These are phyloP conservation scores for Bilobella aurantiaca DNA, from an alignment of 1,140 invertebrate species.

Conservation along the genomic window DNA sequence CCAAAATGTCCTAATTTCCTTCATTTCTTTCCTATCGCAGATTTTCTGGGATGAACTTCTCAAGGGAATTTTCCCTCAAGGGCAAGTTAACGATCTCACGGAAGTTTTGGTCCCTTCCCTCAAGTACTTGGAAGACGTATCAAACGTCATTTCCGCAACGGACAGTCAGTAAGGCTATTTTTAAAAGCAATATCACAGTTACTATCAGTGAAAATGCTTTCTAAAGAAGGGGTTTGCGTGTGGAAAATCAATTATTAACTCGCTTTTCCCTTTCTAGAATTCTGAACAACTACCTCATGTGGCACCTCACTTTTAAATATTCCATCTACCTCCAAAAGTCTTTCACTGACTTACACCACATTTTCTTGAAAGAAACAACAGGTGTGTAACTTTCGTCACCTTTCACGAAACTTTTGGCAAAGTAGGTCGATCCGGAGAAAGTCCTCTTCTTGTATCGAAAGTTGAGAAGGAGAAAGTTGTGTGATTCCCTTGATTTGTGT, in stretches of 20 bases:
- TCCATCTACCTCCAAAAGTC: conserved; percentile 48
- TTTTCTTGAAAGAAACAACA: conserved; percentile 44
- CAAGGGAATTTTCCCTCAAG: conserved; percentile 46
- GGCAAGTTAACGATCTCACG: conserved; percentile 44
- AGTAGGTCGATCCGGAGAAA: no score
- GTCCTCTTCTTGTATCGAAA: conserved; percentile 9
- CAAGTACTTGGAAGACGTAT: conserved; percentile 47
- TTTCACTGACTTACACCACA: conserved; percentile 45
- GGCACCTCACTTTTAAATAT: conserved; percentile 48
- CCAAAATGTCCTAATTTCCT: no score
- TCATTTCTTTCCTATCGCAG: conserved; percentile 43
- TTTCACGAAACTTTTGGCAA: no score
- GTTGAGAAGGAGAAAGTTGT: conserved; percentile 9
- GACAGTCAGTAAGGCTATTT: conserved; percentile 44
- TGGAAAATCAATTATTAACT: no score
- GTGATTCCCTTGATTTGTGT: conserved; percentile 7
- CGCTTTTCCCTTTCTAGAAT: conserved; percentile 41
- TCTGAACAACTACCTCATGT: conserved; percentile 53
- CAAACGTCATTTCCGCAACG: conserved; percentile 48
- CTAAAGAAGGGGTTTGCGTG: conserved; percentile 12
- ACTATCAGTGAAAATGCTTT: conserved; percentile 14
- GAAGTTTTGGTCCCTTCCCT: conserved; percentile 46
- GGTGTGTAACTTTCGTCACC: no score
- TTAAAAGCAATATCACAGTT: no score
- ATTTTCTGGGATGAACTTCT: conserved; percentile 49